Evolutionary conservation across 1,140 invertebrate genomes (phyloP).

Genomic region (Carposina sasakii): DNA sequence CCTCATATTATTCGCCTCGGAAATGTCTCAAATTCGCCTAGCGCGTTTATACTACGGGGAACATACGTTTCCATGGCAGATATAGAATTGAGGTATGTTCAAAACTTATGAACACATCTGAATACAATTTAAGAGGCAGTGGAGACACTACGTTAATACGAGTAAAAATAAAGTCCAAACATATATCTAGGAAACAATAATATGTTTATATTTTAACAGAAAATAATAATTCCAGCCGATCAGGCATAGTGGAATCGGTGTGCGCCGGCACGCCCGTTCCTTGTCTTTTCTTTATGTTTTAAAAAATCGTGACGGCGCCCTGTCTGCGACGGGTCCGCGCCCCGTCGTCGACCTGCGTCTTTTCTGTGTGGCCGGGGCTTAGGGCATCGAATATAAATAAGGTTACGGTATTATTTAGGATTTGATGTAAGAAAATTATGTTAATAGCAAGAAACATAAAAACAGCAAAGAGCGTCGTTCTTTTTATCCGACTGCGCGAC

Average conservation of each 20-base stretch:
- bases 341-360: no score
- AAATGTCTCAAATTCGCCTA: slow-evolving; percentile 19
- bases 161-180: slow-evolving; percentile 10
- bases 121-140: slow-evolving; percentile 7
- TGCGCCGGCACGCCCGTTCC: no score
- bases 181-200: slow-evolving; percentile 10
- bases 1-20: slow-evolving; percentile 16
- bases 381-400: no score
- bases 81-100: slow-evolving; percentile 19
- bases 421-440: no score
- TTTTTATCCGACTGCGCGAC: no score
- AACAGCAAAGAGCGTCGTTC: no score
- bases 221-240: slow-evolving; percentile 8
- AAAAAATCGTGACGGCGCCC: no score
- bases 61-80: slow-evolving; percentile 21
- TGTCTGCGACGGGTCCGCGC: no score
- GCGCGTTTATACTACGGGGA: slow-evolving; percentile 24
- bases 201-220: slow-evolving; percentile 14
- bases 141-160: slow-evolving; percentile 6
- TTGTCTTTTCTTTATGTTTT: no score
- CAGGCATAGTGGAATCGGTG: slow-evolving; percentile 4
- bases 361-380: no score
- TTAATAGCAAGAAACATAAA: no score
- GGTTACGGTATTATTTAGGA: no score
- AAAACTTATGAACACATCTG: neutral